These are phyloP conservation scores for Lepus europaeus DNA, from an alignment of 2,113 vertebrate genomes.

Conservation along the genomic window DNA sequence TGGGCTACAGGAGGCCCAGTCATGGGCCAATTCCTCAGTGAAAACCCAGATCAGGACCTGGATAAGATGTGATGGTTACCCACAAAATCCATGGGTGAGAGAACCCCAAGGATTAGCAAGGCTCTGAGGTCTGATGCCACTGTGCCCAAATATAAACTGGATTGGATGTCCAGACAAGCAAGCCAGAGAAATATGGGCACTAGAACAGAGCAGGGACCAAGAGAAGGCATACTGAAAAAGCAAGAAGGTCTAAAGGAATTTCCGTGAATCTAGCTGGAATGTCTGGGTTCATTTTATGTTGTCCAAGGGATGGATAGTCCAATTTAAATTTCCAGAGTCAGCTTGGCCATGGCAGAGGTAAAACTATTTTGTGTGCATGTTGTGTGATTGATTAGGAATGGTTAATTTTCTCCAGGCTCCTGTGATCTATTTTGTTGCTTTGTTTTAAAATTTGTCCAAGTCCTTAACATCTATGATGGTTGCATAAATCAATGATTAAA, in stretches of 20 bases:
- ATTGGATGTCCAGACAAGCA: background rate
- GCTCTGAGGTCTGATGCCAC: background rate
- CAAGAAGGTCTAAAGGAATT: background rate
- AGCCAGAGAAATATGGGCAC: background rate
- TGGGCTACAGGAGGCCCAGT: background rate
- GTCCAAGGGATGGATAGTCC: background rate
- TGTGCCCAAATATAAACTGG: background rate
- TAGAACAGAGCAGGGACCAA: background rate
- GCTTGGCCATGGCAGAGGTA: background rate
- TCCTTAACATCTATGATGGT: background rate
- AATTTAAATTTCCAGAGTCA: background rate
- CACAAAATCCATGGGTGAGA: background rate
- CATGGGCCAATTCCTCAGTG: background rate
- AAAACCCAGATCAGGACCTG: background rate
- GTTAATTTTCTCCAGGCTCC: background rate
- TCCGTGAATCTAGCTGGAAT: background rate
- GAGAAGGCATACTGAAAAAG: background rate
- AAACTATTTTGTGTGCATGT: background rate
- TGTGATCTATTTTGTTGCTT: constrained; percentile 8
- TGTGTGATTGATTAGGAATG: background rate
- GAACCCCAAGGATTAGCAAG: background rate
- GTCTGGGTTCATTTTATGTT: background rate
- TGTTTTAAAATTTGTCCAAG: background rate
- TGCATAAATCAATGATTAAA: constrained; percentile 45
- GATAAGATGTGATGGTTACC: background rate